Base-by-base conservation (phyloP, 2,888 invertebrate species). In the Tenthredo distinguenda region DNA sequence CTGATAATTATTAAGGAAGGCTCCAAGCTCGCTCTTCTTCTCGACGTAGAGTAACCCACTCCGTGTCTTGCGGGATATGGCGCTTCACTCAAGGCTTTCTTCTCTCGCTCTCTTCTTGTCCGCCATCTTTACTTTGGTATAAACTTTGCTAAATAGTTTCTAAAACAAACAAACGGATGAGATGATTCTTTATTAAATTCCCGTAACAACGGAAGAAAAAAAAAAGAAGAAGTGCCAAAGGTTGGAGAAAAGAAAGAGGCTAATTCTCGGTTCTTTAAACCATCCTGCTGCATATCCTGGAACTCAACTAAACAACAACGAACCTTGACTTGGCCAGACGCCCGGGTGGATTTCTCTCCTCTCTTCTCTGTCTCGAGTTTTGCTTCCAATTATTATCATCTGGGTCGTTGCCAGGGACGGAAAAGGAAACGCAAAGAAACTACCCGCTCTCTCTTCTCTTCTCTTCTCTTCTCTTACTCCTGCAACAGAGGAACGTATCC, bases 301-400 rank as follows among this genome's bases (percentile, higher is more conserved):
- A 62, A 62, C 21, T 81, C 26, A 6, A 62, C 58, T 37, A 55
- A 37, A 55, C 81, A 81, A 58, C 50, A 62, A 62, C 81, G 81
- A 81, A 81, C 81, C 37, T 62, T 40, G 55, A 58, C 58, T 62
- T 81, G 81, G 81, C 81, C 62, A 58, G 81, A 81, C 18, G 81
- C 81, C 81, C 21, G 21, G 40, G 81, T 81, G 58, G 34, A 81
- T 21, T 50, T 62, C 37, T 62, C 21, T 40, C 62, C n/a, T 37
- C 21, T n/a, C 34, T 47, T 87, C 87, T 87, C 50, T 34, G 31
- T 62, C 58, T 37, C 58, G 81, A 87, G 87, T 82, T 86, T 86
- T 50, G 87, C 86, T 85, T 88, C 89, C 89, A 90, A 91, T 91
- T 90, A 91, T 91, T 90, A 91, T 91, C 90, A 88, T 86, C 86